Conservation (phyloP, 2,888 invertebrate species). For the Drosophila rellima region DNA sequence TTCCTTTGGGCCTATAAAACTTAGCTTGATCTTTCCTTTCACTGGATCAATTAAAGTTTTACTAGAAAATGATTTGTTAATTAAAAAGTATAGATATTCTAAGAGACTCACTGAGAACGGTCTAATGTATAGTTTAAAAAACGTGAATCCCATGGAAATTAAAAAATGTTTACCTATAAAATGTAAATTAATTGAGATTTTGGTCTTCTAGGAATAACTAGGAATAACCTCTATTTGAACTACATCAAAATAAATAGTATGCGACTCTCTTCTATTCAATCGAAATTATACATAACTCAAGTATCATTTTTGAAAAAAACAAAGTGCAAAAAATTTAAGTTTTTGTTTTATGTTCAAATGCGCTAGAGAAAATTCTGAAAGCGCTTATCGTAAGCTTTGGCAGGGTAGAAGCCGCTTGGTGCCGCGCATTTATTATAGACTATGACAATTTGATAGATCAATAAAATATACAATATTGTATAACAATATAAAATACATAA, state of each 20-base stretch:
- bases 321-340: conserved; percentile 56
- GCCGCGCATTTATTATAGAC: conserved; percentile 29
- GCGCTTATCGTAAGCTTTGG: conserved; percentile 49
- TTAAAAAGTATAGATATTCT: background rate
- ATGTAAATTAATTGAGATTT: background rate
- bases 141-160: background rate
- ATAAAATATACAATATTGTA: conserved; percentile 19
- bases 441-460: conserved; percentile 27
- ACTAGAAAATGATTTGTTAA: background rate
- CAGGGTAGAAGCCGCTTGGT: conserved; percentile 63
- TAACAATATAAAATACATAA: conserved; percentile 19
- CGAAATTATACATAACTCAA: conserved; percentile 3
- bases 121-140: background rate
- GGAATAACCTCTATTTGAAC: background rate
- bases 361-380: conserved; percentile 41
- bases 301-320: conserved; percentile 9
- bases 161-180: background rate
- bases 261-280: background rate
- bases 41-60: background rate
- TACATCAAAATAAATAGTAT: background rate
- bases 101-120: background rate
- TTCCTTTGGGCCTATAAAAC: background rate
- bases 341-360: conserved; percentile 39
- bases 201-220: background rate
- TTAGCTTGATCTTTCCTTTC: background rate